phyloP scores from a whole-genome alignment of 2,888 invertebrate genomes.

The Leptopilina syphax region DNA sequence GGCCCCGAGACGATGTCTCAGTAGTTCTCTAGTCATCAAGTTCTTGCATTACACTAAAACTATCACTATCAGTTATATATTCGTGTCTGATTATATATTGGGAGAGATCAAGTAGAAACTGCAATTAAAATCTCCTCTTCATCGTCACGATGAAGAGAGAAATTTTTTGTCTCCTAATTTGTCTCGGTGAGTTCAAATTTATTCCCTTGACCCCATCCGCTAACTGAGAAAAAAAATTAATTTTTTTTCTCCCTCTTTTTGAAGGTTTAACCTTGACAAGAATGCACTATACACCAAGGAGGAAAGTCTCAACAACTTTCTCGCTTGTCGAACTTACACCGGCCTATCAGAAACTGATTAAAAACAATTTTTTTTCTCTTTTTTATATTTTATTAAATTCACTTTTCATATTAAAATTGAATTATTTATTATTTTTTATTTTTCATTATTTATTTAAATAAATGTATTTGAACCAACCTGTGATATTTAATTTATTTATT shows the following conservation, averaged over 20 bases:
- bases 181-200: constrained; percentile 66
- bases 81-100: constrained; percentile 25
- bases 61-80: constrained; percentile 47
- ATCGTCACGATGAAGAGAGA: constrained; percentile 69
- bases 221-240: background rate
- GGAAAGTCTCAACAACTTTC: constrained; percentile 28
- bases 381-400: constrained; percentile 39
- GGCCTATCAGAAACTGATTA: background rate
- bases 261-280: constrained; percentile 12
- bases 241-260: background rate
- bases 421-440: too few relatives aligned
- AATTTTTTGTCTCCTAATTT: constrained; percentile 66
- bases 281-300: constrained; percentile 16
- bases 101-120: constrained; percentile 46
- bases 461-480: too few relatives aligned
- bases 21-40: constrained; percentile 74
- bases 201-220: background rate
- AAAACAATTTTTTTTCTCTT: constrained; percentile 50
- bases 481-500: too few relatives aligned
- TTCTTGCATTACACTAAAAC: constrained; percentile 52
- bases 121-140: constrained; percentile 46
- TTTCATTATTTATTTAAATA: too few relatives aligned
- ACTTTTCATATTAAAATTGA: too few relatives aligned
- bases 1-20: constrained; percentile 68
- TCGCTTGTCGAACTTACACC: background rate